These are phyloP conservation scores for Aspidapion aeneum DNA, from an alignment of 2,888 invertebrate species.

Conservation along the genomic window DNA sequence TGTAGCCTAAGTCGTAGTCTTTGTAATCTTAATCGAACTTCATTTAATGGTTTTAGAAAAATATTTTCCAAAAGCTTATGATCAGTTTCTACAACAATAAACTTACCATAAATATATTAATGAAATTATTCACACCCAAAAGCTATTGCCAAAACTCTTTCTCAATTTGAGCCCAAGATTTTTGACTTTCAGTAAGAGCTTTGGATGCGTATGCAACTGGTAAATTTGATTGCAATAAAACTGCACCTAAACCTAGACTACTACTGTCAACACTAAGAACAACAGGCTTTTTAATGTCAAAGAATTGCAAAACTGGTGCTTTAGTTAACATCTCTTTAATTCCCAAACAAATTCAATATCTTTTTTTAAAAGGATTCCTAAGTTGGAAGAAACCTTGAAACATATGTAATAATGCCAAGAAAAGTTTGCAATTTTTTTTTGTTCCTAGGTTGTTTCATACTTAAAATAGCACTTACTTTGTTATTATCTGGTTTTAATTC, in stretches of 20 bases:
- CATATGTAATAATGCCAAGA: too few relatives aligned
- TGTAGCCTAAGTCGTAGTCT: constrained; percentile 14
- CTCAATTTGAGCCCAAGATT: constrained; percentile 5
- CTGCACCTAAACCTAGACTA: neutral
- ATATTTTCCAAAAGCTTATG: constrained; percentile 26
- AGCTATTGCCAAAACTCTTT: constrained; percentile 5
- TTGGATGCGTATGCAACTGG: constrained; percentile 6
- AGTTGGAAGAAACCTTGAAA: too few relatives aligned
- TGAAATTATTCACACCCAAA: constrained; percentile 2
- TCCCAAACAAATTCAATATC: too few relatives aligned
- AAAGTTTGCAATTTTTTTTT: too few relatives aligned
- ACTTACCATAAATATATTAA: constrained; percentile 1
- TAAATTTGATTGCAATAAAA: neutral
- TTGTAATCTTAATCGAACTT: constrained; percentile 19
- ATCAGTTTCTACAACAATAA: neutral
- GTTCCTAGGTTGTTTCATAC: too few relatives aligned
- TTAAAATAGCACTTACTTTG: too few relatives aligned
- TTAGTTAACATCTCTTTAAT: too few relatives aligned
- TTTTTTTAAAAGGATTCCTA: too few relatives aligned
- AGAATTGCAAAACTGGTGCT: neutral
- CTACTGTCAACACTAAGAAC: neutral
- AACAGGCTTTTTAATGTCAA: neutral
- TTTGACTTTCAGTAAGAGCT: constrained; percentile 1
- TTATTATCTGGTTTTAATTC: too few relatives aligned
- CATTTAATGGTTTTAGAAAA: constrained; percentile 22